Base-by-base conservation (phyloP, 2,888 invertebrate species). In the Mellilla xanthometata region DNA sequence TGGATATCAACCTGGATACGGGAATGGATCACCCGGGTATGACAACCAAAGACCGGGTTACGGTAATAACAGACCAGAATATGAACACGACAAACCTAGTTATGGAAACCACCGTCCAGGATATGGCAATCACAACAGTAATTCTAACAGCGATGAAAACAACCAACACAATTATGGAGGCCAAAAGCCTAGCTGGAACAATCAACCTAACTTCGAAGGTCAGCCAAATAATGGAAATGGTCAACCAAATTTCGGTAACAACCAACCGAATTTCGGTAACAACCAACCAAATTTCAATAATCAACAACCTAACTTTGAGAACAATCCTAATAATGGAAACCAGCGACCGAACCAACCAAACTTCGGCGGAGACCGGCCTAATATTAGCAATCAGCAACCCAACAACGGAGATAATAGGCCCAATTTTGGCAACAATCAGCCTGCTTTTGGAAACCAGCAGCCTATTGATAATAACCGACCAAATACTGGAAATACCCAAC, bases 31-130 rank as follows among this genome's bases (percentile, higher is more conserved):
- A 28, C 30, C 30, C 2, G 41, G 48, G 30, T 45, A 52, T 31
- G 42, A 28, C 12, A 43, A 46, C 15, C 42, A 53, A 8, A 45
- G 27, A 9, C 38, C 41, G 7, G 40, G 44, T 34, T 44, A 53
- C 28, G 48, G 39, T 15, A 42, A 48, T 19, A 42, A 56, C 19
- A 42, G 34, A 8, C 43, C 46, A 2, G 9, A 7, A 8, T 39
- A 26, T 15, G 26, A 29, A 12, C 12, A 28, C 12, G 8, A 39
- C 4, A 15, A 22, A 4, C 42, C 42, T 6, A 8, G 9, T 11
- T 33, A 32, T 31, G 27, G 41, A 11, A 26, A 45, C 27, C 11
- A 50, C 5, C 35, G 29, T 11, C 38, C 46, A 12, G 6, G 19
- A 7, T 23, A 32, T 29, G 23, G 28, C n/a, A 34, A 28, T 27